Percentiles rank a stretch among this genome's conserved stretches.
Conservation (phyloP, 2,888 invertebrate genomes). For the Caenorhabditis sp. region DNA sequence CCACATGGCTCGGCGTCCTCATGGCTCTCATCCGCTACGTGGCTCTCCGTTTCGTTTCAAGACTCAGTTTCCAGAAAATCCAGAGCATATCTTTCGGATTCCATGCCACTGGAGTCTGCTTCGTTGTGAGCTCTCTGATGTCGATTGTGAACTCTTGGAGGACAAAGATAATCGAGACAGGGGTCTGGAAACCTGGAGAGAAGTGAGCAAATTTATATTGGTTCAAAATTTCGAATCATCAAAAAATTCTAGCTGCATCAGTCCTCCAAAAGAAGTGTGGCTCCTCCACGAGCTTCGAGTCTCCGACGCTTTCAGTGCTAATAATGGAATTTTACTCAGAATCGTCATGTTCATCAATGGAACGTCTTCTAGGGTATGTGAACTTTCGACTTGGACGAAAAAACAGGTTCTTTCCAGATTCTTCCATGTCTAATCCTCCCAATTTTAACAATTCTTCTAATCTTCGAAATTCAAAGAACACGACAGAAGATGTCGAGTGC, state of each 20-base stretch:
- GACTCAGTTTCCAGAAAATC: not conserved
- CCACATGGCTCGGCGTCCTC: slow-evolving; percentile 25
- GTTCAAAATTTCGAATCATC: too few relatives aligned
- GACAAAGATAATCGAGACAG: not conserved
- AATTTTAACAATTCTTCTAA: slow-evolving; percentile 14
- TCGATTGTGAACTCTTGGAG: not conserved
- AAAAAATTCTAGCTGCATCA: not conserved
- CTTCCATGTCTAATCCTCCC: slow-evolving; percentile 31
- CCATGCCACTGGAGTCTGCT: not conserved
- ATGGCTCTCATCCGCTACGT: slow-evolving; percentile 26
- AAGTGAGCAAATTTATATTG: not conserved
- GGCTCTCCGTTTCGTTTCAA: not conserved
- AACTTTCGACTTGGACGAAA: too few relatives aligned
- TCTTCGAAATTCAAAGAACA: slow-evolving; percentile 14
- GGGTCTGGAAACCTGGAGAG: not conserved
- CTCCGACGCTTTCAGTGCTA: not conserved
- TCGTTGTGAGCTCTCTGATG: not conserved
- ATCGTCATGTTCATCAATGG: slow-evolving; percentile 8
- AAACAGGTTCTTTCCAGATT: too few relatives aligned
- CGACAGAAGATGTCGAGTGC: not conserved
- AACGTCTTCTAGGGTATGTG: not conserved
- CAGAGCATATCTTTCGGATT: not conserved
- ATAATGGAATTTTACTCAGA: not conserved
- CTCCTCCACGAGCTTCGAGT: not conserved
- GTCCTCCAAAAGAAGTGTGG: not conserved